Evolutionary conservation across 2,797 vertebrate species (phyloP).

Genomic region (Crocidura indochinensis): DNA sequence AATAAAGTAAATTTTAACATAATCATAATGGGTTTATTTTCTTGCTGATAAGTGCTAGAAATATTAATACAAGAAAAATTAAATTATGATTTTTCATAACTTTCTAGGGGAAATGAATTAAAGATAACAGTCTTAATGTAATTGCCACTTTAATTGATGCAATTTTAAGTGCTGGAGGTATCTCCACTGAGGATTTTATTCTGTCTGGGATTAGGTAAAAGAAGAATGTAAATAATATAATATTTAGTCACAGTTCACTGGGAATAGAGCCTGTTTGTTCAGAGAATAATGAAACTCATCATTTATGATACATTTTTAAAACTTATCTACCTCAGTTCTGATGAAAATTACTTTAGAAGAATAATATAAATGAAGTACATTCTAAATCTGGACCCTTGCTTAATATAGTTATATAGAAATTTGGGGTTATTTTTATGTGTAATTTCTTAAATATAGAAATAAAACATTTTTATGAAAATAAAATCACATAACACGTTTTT

Average conservation of each 20-base stretch:
- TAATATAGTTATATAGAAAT: slow-evolving; percentile 70
- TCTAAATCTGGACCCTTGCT: slow-evolving; percentile 59
- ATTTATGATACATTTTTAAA: slow-evolving; percentile 34
- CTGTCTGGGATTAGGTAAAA: neutral
- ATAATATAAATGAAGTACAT: slow-evolving; percentile 52
- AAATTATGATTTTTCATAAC: neutral
- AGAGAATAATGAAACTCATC: neutral
- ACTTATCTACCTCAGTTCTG: neutral
- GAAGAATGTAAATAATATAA: slow-evolving; percentile 61
- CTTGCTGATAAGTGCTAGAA: slow-evolving; percentile 29
- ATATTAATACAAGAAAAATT: slow-evolving; percentile 60
- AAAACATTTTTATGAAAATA: slow-evolving; percentile 86
- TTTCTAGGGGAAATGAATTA: slow-evolving; percentile 42
- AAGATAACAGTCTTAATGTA: slow-evolving; percentile 54
- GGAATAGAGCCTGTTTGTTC: slow-evolving; percentile 67
- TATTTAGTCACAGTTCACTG: slow-evolving; percentile 51
- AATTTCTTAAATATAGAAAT: slow-evolving; percentile 84
- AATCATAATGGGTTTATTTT: slow-evolving; percentile 25
- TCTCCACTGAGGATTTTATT: neutral
- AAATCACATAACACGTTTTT: slow-evolving; percentile 49
- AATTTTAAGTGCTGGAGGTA: neutral
- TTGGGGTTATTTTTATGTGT: slow-evolving; percentile 82
- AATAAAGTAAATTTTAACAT: slow-evolving; percentile 31
- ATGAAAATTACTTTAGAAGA: slow-evolving; percentile 53
- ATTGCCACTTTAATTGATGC: slow-evolving; percentile 14